phyloP scores from a whole-genome alignment of 2,888 invertebrate species.

The Diachrysia chrysitis region DNA sequence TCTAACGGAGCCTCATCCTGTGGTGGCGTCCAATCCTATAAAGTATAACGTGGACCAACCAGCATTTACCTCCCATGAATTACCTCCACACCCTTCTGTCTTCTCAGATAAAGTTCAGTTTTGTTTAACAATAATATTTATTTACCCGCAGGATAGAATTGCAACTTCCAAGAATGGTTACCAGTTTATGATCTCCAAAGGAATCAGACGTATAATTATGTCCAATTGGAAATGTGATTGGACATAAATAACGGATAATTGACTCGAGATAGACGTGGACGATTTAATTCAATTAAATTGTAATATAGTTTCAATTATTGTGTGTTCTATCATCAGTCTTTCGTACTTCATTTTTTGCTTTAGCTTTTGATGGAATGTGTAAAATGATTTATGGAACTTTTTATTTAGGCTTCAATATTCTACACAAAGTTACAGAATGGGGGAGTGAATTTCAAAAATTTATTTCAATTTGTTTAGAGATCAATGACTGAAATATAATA shows the following conservation, averaged over 20 bases:
- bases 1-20: conserved; percentile 75
- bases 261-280: conserved; percentile 42
- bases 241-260: conserved; percentile 56
- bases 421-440: background rate
- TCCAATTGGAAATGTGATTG: conserved; percentile 54
- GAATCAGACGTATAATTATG: conserved; percentile 70
- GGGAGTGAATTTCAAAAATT: background rate
- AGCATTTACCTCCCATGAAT: background rate
- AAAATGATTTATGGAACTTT: background rate
- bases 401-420: background rate
- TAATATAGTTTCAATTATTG: conserved; percentile 42
- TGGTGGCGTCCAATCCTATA: conserved; percentile 60
- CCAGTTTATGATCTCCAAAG: conserved; percentile 68
- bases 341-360: background rate
- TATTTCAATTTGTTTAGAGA: background rate
- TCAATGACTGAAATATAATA: no score
- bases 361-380: background rate
- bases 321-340: conserved; percentile 23
- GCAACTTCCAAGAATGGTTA: conserved; percentile 58
- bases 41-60: conserved; percentile 46
- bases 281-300: conserved; percentile 57
- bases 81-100: background rate
- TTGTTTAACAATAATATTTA: conserved; percentile 8
- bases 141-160: conserved; percentile 10
- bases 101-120: conserved; percentile 36